A percentile compares a stretch with the other conserved stretches of the same genome.
These are phyloP conservation scores for Cyrtonyx montezumae DNA, from an alignment of 2,113 vertebrate species.

Conservation along the genomic window DNA sequence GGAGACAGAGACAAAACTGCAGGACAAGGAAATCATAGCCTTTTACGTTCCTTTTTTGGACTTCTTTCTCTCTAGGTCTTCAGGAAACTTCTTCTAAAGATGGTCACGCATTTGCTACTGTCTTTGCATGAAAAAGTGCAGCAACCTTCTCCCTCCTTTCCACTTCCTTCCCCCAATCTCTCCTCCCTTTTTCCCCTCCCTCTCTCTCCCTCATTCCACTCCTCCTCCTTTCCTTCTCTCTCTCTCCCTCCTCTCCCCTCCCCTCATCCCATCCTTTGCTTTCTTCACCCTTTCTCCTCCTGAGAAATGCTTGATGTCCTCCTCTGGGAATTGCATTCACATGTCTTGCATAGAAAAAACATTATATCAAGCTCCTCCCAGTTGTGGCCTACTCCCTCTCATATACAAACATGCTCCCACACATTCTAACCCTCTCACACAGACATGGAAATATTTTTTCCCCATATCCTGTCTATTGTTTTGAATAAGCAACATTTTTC, in stretches of 20 bases:
- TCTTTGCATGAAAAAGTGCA: conserved; percentile 15
- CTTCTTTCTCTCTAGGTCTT: conserved; percentile 4
- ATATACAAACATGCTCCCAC: background rate
- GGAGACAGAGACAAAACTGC: conserved; percentile 63
- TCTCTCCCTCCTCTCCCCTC: too few relatives aligned
- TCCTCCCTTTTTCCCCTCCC: background rate
- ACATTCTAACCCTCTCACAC: background rate
- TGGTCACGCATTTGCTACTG: conserved; percentile 30
- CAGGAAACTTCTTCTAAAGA: conserved; percentile 50
- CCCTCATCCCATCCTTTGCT: background rate
- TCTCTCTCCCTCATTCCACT: background rate
- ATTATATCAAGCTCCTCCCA: background rate
- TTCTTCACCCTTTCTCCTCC: background rate
- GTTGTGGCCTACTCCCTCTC: background rate
- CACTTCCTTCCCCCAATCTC: too few relatives aligned
- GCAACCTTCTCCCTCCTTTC: background rate
- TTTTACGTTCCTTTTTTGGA: conserved; percentile 45
- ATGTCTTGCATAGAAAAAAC: background rate
- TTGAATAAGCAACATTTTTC: conserved; percentile 17
- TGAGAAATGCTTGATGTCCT: background rate
- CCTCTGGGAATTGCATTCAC: conserved; percentile 17
- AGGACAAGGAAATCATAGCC: conserved; percentile 70
- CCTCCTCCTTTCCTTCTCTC: background rate
- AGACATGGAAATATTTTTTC: background rate
- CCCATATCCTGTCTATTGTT: background rate